Evolutionary conservation across 2,888 invertebrate species (phyloP).

Genomic region (Empis livida): DNA sequence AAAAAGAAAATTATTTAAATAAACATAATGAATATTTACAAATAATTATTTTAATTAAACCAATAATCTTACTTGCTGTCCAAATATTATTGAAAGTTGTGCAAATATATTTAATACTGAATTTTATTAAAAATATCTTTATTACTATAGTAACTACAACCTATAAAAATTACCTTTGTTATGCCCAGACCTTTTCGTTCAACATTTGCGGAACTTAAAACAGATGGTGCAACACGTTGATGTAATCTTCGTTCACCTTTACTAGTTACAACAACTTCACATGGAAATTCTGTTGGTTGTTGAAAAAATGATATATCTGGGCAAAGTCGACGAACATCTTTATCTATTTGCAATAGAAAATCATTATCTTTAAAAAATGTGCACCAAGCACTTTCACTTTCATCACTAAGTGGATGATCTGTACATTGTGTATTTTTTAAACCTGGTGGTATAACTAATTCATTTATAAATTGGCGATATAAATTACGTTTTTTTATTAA

Average conservation of each 20-base stretch:
- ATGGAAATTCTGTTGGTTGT: slow-evolving; percentile 82
- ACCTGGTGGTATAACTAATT: slow-evolving; percentile 78
- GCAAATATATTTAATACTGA: background rate
- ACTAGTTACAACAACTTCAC: slow-evolving; percentile 64
- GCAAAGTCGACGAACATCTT: slow-evolving; percentile 86
- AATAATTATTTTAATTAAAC: background rate
- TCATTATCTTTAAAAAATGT: slow-evolving; percentile 96
- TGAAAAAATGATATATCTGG: slow-evolving; percentile 98
- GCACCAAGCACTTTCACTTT: slow-evolving; percentile 87
- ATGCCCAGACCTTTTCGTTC: slow-evolving; percentile 79
- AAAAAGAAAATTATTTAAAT: background rate
- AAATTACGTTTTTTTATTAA: slow-evolving; percentile 62
- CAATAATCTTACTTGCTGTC: slow-evolving; percentile 12
- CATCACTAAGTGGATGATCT: slow-evolving; percentile 86
- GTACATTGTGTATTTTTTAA: slow-evolving; percentile 37
- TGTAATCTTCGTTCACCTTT: slow-evolving; percentile 73
- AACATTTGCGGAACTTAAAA: slow-evolving; percentile 75
- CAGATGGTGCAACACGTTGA: slow-evolving; percentile 74
- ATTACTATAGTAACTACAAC: too few relatives aligned
- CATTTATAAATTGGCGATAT: slow-evolving; percentile 75
- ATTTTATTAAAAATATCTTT: too few relatives aligned
- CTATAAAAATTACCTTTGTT: slow-evolving; percentile 59
- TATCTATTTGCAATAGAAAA: slow-evolving; percentile 93
- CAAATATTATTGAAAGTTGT: background rate
- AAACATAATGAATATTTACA: background rate